Percentiles rank a stretch among this genome's conserved stretches.
Conservation (phyloP, 2,888 invertebrate genomes). For the Pandemis corylana region DNA sequence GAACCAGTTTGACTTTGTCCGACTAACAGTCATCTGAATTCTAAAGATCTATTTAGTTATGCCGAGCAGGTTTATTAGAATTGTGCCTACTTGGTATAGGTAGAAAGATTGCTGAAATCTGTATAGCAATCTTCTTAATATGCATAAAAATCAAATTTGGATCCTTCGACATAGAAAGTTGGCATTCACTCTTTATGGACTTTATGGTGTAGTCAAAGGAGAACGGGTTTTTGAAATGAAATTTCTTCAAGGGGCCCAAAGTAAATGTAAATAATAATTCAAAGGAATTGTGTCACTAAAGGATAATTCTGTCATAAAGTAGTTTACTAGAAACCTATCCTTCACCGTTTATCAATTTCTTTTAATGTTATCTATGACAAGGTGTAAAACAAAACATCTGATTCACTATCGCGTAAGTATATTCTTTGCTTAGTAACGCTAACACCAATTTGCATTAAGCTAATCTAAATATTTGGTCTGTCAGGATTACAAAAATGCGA, state of each 20-base stretch:
- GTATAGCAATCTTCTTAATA: no score
- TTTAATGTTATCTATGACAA: slow-evolving; percentile 21
- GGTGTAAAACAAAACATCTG: slow-evolving; percentile 31
- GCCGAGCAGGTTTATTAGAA: background rate
- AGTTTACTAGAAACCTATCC: slow-evolving; percentile 2
- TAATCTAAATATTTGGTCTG: slow-evolving; percentile 38
- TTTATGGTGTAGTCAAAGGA: no score
- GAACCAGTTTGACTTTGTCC: background rate
- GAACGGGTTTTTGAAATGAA: no score
- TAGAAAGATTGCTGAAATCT: no score
- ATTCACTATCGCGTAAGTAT: slow-evolving; percentile 29
- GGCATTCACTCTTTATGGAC: no score
- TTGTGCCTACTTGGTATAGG: background rate
- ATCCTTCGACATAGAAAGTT: no score
- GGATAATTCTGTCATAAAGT: slow-evolving; percentile 10
- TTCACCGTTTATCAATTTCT: slow-evolving; percentile 26
- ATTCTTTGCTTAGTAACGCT: background rate
- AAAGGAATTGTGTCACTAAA: background rate
- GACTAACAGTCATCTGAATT: background rate
- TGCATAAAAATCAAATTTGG: no score
- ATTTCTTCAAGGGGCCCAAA: background rate
- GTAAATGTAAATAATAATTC: background rate
- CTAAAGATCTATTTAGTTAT: background rate
- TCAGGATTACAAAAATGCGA: slow-evolving; percentile 37
- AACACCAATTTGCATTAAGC: slow-evolving; percentile 14